Evolutionary conservation across 1,140 invertebrate species (phyloP).

Genomic region (Platyscapa corneri): DNA sequence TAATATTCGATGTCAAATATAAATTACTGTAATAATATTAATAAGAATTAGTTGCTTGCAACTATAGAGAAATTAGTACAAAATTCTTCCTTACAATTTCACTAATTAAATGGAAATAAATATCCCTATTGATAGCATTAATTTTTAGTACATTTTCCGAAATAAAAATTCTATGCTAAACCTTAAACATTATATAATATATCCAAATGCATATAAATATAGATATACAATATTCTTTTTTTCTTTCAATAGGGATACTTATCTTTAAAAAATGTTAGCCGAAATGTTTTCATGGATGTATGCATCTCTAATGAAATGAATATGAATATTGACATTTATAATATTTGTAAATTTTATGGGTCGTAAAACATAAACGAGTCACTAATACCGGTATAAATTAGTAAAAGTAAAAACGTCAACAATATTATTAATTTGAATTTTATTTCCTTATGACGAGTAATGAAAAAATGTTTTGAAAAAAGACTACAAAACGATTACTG

Average conservation of each 20-base stretch:
- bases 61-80: no score
- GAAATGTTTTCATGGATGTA: background rate
- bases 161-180: background rate
- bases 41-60: no score
- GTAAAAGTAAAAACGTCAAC: slow-evolving; percentile 24
- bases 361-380: background rate
- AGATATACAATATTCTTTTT: background rate
- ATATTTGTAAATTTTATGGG: slow-evolving; percentile 34
- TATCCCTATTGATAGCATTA: background rate
- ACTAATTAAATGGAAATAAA: slow-evolving; percentile 5
- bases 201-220: slow-evolving; percentile 25
- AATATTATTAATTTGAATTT: background rate
- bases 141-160: slow-evolving; percentile 2
- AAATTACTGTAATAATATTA: no score
- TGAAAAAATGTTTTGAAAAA: background rate
- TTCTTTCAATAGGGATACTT: slow-evolving; percentile 16
- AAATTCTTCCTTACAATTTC: no score
- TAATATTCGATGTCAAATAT: no score
- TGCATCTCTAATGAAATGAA: background rate
- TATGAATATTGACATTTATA: slow-evolving; percentile 12
- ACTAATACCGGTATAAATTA: slow-evolving; percentile 17
- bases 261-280: slow-evolving; percentile 1
- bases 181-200: background rate
- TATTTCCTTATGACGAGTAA: background rate
- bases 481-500: background rate